phyloP scores from a whole-genome alignment of 2,113 vertebrate species.

The Nerophis lumbriciformis region DNA sequence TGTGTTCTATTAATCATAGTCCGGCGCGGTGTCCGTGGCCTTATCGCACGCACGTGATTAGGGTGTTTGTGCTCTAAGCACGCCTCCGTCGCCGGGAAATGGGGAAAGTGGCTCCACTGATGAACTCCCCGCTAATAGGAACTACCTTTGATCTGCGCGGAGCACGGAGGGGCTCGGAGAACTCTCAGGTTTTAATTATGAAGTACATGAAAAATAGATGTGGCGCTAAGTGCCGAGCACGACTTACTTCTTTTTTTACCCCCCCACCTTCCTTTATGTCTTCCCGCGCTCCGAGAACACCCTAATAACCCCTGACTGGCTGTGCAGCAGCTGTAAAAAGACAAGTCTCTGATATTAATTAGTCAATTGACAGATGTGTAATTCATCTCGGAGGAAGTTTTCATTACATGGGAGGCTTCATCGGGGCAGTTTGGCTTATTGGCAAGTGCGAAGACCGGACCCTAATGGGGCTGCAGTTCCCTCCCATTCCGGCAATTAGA shows the following conservation, averaged over 20 bases:
- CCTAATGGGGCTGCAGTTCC: conserved; percentile 66
- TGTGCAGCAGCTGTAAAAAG: conserved; percentile 47
- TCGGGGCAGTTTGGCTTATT: conserved; percentile 74
- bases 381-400: conserved; percentile 70
- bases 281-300: conserved; percentile 41
- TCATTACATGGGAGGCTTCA: conserved; percentile 74
- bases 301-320: conserved; percentile 31
- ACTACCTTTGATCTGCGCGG: conserved; percentile 67
- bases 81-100: conserved; percentile 48
- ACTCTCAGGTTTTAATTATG: conserved; percentile 73
- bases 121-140: conserved; percentile 64
- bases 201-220: conserved; percentile 77
- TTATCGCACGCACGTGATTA: conserved; percentile 58
- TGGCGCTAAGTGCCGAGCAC: conserved; percentile 64
- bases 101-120: conserved; percentile 56
- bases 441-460: conserved; percentile 67
- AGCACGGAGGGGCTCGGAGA: conserved; percentile 57
- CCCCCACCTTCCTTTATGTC: conserved; percentile 48
- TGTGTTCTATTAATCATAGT: conserved; percentile 67
- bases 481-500: conserved; percentile 71
- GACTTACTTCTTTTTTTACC: conserved; percentile 27
- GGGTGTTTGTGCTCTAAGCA: conserved; percentile 57
- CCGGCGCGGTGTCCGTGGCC: conserved; percentile 47
- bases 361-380: conserved; percentile 72
- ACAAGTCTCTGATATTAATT: conserved; percentile 69